Evolutionary conservation across 2,797 vertebrate genomes (phyloP), one percentile per base, ranked within the genome.

Genomic region (Limnodromus scolopaceus): DNA sequence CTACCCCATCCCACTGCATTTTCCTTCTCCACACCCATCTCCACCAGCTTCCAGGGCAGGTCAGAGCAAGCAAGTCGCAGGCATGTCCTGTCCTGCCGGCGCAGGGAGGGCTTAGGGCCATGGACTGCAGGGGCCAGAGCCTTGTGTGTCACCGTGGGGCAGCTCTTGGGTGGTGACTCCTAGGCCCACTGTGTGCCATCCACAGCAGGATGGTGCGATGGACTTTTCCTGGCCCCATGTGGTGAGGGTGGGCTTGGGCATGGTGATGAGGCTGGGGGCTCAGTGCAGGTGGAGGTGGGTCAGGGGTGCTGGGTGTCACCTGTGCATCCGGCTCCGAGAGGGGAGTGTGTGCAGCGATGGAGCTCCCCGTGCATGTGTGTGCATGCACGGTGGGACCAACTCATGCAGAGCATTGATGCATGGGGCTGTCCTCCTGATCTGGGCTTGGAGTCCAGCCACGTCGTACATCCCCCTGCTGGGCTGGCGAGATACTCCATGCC

Each of bases 291-390:
- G 5, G 48, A 34, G 27, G 39, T 32, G 32, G 18, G 10, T 66
- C 24, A 4, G 20, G 45, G 53, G 46, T 55, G 15, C n/a, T 0
- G 2, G 51, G 24, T 70, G 34, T 60, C 53, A 51, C 39, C 2
- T 2, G 18, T 39, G 65, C 46, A 32, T 41, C 74, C 1, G 13
- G 23, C 36, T 48, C 49, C 11, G 28, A 49, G 41, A 24, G 6
- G n/a, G 55, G n/a, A 15, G n/a, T 1, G 16, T 8, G 32, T 38
- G 51, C 64, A 58, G 43, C 0, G 3, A 13, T 18, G 38, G 41
- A 85, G 10, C 34, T 32, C 36, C 51, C 30, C 0, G 3, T 9
- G n/a, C 48, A 28, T 2, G 2, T 0, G 0, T 54, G 48, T 63
- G 17, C 4, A 2, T 1, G 24, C 5, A 2, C 38, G 63, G 54